Evolutionary conservation across 2,888 invertebrate species (phyloP), one percentile per base, ranked within the genome.

Genomic region (Dicyrtoma fusca): DNA sequence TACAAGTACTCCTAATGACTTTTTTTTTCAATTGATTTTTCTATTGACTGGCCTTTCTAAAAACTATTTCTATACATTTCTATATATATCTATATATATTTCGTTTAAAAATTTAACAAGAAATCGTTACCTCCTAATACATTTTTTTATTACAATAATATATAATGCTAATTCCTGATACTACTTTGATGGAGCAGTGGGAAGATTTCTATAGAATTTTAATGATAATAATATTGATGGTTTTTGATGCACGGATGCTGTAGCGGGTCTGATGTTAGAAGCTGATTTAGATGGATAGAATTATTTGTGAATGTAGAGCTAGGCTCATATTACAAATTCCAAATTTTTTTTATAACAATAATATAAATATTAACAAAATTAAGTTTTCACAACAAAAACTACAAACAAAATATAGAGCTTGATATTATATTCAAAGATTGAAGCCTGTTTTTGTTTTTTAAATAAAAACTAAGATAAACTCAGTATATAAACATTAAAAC

Each of bases 231-330:
- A 17, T 57, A 5, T 66, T 66, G 66, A 66, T 66, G 53, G 63
- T 63, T 49, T 14, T 49, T 44, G 34, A 53, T 68, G 68, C 68
- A 68, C 68, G 68, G 68, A 68, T 57, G 68, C 68, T 68, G 68
- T 57, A 44, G 57, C 53, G 68, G 45, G 26, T 34, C 34, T 61
- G 61, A 42, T 68, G 44, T 57, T 68, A 68, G 68, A 68, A 68
- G 68, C 68, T 68, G 57, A 44, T 23, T 68, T 68, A 68, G 68
- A 55, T 68, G 44, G 57, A 53, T 68, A 68, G 68, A 68, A 66
- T 34, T 34, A 45, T 34, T 68, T 68, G 68, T 68, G 68, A 55
- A 34, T 57, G 55, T 68, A 68, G 68, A 68, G 68, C 68, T 68
- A 68, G 68, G 68, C 55, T 47, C 63, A 63, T 25, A 47, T 59